phyloP scores from a whole-genome alignment of 2,113 vertebrate species.

The human (Homo sapiens) region GRCh38 chr17:56455001-56455500 shows the following conservation, averaged over 20 bases:
- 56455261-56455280: constrained; percentile 22
- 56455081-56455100: constrained; percentile 6
- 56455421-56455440: neutral
- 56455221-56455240: neutral
- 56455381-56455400: neutral
- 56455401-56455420: constrained; percentile 5
- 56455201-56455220: constrained; percentile 5
- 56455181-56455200: neutral
- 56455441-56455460: neutral
- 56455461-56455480: neutral
- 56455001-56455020: neutral
- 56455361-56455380: constrained; percentile 16
- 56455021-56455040: neutral
- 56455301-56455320: neutral
- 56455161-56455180: constrained; percentile 48
- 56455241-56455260: neutral
- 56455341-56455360: constrained; percentile 33
- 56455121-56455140: constrained; percentile 39
- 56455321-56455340: constrained; percentile 9
- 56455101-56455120: neutral
- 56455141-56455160: constrained; percentile 48
- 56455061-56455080: neutral
- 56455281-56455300: neutral
- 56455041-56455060: neutral
- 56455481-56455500: neutral